A percentile compares a stretch with the other conserved stretches of the same genome.
Conservation (phyloP, 1,140 invertebrate species). For the Chironomus striatipennis region DNA sequence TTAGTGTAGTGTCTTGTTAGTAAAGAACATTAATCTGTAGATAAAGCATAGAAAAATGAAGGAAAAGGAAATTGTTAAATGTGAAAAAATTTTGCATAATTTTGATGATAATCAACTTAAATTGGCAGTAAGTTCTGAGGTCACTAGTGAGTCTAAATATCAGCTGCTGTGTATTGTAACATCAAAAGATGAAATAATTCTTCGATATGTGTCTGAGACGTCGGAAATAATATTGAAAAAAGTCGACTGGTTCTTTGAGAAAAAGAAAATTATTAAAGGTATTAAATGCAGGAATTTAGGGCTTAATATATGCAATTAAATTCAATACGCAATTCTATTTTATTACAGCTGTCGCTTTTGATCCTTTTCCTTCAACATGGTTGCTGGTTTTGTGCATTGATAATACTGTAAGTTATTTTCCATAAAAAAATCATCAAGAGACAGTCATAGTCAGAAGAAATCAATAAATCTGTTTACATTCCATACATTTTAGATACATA, state of each 20-base stretch:
- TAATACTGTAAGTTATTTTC: constrained; percentile 31
- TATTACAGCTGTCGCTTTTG: constrained; percentile 41
- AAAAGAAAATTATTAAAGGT: constrained; percentile 49
- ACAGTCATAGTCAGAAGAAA: neutral
- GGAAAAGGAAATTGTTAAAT: neutral
- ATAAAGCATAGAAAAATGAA: neutral
- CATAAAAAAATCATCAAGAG: no score
- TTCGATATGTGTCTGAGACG: constrained; percentile 38
- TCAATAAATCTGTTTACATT: neutral
- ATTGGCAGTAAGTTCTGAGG: neutral
- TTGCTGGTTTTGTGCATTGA: constrained; percentile 50
- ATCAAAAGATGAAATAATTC: constrained; percentile 38
- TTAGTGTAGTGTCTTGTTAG: no score
- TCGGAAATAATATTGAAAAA: constrained; percentile 48
- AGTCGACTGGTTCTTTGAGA: constrained; percentile 56
- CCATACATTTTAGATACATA: constrained; percentile 30
- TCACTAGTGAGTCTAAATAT: neutral
- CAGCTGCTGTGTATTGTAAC: constrained; percentile 38
- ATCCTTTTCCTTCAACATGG: constrained; percentile 55
- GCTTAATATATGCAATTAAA: neutral
- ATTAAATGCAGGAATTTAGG: constrained; percentile 40
- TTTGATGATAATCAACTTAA: neutral
- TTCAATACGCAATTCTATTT: neutral
- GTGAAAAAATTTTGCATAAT: neutral
- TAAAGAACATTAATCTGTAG: neutral